Evolutionary conservation across 2,888 invertebrate genomes (phyloP).

Genomic region (Lochmaea capreae): DNA sequence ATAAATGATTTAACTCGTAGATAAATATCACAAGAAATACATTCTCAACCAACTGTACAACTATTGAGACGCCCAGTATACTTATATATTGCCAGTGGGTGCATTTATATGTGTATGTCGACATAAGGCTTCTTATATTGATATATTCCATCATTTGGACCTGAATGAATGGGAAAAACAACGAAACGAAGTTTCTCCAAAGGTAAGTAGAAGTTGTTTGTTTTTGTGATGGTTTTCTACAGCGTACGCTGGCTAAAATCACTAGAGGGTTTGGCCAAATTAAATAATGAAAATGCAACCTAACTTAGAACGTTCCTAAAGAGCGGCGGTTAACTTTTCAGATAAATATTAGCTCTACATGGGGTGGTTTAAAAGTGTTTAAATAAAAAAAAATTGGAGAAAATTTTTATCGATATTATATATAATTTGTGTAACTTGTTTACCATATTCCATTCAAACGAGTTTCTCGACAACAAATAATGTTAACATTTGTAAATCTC

Average conservation of each 20-base stretch:
- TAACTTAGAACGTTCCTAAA: background rate
- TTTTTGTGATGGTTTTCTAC: slow-evolving; percentile 42
- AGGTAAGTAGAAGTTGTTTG: slow-evolving; percentile 45
- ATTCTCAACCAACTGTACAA: too few species aligned
- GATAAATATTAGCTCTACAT: background rate
- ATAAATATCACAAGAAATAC: too few species aligned
- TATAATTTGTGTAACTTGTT: background rate
- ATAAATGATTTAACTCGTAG: too few species aligned
- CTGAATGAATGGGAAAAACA: slow-evolving; percentile 55
- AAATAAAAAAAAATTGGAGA: background rate
- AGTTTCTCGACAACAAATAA: background rate
- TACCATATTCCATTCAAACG: background rate
- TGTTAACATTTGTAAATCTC: background rate
- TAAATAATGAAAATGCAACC: slow-evolving; percentile 28
- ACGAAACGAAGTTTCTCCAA: slow-evolving; percentile 49
- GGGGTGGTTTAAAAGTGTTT: background rate
- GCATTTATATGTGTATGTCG: background rate
- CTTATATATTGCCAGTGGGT: too few species aligned
- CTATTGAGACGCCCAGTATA: too few species aligned
- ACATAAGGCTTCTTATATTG: slow-evolving; percentile 15
- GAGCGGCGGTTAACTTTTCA: background rate
- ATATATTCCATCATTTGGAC: slow-evolving; percentile 49
- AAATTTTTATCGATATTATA: background rate
- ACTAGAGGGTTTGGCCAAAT: slow-evolving; percentile 22
- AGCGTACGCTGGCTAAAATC: slow-evolving; percentile 37